Evolutionary conservation across 1,140 invertebrate genomes (phyloP).

Genomic region (Anoplophora glabripennis): DNA sequence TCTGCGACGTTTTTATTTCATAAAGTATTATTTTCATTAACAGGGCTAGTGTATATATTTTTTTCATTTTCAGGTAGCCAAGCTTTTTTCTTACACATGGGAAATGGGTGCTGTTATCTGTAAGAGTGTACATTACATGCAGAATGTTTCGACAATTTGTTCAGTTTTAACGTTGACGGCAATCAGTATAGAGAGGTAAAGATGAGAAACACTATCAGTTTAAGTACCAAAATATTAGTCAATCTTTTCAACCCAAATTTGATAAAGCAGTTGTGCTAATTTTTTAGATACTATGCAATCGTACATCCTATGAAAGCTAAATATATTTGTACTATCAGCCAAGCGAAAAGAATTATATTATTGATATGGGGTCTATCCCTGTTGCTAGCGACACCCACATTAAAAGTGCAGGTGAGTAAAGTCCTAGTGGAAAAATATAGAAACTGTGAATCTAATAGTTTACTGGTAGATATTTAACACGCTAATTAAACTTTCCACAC

Average conservation of each 20-base stretch:
- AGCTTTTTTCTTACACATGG: constrained; percentile 74
- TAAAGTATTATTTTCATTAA: too few species aligned
- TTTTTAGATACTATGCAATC: constrained; percentile 72
- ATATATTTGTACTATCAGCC: constrained; percentile 68
- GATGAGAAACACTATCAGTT: not conserved
- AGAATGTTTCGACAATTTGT: constrained; percentile 72
- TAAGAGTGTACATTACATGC: constrained; percentile 73
- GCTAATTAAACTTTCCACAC: too few species aligned
- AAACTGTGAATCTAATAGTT: too few species aligned
- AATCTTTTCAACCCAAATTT: not conserved
- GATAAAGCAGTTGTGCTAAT: not conserved
- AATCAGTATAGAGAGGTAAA: constrained; percentile 76
- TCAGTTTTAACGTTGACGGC: constrained; percentile 74
- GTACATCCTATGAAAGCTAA: constrained; percentile 73
- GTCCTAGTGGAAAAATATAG: too few species aligned
- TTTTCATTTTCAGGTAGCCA: constrained; percentile 58
- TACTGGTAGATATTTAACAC: too few species aligned
- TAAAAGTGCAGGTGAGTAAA: constrained; percentile 58
- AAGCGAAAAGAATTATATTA: constrained; percentile 63
- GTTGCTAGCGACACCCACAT: constrained; percentile 58
- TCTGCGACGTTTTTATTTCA: too few species aligned
- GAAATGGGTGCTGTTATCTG: constrained; percentile 68
- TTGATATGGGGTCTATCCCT: constrained; percentile 64
- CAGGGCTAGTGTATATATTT: too few species aligned
- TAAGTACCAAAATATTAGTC: not conserved